phyloP scores from a whole-genome alignment of 2,797 vertebrate species.

The Sebastes aleutianus region DNA sequence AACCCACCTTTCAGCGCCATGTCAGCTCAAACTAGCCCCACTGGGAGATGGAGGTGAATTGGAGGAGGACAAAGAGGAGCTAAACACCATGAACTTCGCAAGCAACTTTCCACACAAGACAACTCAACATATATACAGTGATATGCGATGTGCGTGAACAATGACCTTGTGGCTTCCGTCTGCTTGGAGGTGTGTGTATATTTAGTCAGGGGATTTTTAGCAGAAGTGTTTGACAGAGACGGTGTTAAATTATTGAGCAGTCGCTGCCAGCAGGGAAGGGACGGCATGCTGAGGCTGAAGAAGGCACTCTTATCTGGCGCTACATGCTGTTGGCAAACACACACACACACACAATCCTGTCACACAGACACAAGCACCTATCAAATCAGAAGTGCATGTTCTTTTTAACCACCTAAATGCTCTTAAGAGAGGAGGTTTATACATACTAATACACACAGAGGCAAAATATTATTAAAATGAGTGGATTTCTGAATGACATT shows the following conservation, averaged over 20 bases:
- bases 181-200: conserved; percentile 47
- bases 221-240: conserved; percentile 48
- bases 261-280: conserved; percentile 44
- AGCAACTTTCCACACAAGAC: conserved; percentile 24
- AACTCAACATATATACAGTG: neutral
- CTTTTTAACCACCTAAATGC: neutral
- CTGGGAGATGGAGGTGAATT: conserved; percentile 14
- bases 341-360: conserved; percentile 6
- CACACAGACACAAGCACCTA: conserved; percentile 3
- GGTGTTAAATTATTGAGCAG: conserved; percentile 67
- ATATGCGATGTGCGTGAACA: neutral
- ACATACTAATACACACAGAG: neutral
- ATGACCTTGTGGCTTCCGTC: conserved; percentile 46
- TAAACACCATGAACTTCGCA: conserved; percentile 16
- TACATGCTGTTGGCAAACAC: conserved; percentile 38
- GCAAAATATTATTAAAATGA: neutral
- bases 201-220: conserved; percentile 54
- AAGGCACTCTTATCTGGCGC: conserved; percentile 44
- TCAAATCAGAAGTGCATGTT: neutral
- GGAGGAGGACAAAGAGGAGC: conserved; percentile 28
- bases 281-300: conserved; percentile 42
- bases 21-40: conserved; percentile 9
- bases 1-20: conserved; percentile 16
- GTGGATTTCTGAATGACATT: conserved; percentile 9
- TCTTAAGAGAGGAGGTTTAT: neutral